Evolutionary conservation across 2,113 vertebrate genomes (phyloP).

Genomic region (cattle (Bos taurus)): DNA sequence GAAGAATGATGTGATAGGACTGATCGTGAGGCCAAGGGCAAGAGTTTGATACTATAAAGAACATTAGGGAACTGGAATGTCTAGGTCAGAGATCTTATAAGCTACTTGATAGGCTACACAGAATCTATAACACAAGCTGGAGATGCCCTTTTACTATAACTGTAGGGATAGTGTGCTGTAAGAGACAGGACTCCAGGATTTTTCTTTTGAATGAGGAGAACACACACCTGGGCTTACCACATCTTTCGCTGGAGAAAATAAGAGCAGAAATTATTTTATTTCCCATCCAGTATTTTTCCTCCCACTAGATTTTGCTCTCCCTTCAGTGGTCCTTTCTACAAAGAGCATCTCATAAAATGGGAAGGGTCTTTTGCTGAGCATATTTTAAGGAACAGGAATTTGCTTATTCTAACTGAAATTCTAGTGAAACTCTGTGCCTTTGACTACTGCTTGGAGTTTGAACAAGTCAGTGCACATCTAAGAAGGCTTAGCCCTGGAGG

Average conservation of each 20-base stretch:
- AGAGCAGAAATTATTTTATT: background rate
- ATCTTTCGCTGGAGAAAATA: background rate
- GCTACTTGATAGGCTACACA: background rate
- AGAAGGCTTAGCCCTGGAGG: background rate
- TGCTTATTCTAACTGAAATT: background rate
- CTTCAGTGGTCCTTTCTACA: background rate
- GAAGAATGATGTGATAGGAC: background rate
- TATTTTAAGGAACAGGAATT: constrained; percentile 3
- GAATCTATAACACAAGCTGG: background rate
- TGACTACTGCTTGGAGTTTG: background rate
- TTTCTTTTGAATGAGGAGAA: background rate
- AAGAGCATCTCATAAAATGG: background rate
- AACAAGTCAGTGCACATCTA: background rate
- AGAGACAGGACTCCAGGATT: background rate
- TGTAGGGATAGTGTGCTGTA: background rate
- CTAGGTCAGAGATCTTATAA: background rate
- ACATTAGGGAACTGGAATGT: background rate
- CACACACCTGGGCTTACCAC: background rate
- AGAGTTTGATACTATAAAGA: background rate
- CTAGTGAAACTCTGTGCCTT: background rate
- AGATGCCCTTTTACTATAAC: background rate
- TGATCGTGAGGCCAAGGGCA: background rate
- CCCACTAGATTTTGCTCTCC: background rate
- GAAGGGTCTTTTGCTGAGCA: background rate
- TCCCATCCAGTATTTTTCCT: background rate